Evolutionary conservation across 2,113 vertebrate species (phyloP).

Genomic region (Galemys pyrenaicus): DNA sequence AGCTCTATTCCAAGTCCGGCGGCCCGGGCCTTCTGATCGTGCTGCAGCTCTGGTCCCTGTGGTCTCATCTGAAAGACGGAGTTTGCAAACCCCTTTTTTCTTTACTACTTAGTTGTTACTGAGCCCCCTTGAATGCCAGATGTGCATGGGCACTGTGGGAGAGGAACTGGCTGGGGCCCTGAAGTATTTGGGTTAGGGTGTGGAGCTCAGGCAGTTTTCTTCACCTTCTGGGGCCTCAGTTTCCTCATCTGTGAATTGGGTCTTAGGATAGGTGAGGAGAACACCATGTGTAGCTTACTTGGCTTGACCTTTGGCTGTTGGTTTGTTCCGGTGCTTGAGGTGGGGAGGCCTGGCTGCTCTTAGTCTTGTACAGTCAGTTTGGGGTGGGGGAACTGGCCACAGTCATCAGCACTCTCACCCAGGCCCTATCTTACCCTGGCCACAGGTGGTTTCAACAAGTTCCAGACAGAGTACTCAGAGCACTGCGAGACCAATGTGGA

Average conservation of each 20-base stretch:
- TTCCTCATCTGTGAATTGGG: conserved; percentile 18
- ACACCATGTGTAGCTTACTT: rapidly evolving
- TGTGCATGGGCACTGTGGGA: not conserved
- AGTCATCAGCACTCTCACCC: not conserved
- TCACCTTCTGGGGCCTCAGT: not conserved
- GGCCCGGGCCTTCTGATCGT: not conserved
- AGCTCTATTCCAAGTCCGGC: not conserved
- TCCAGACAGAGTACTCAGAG: conserved; percentile 96
- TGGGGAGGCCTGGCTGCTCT: not conserved
- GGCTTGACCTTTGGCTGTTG: not conserved
- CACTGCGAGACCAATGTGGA: conserved; percentile 97
- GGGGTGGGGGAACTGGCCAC: not conserved
- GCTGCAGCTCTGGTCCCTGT: not conserved
- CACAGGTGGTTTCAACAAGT: conserved; percentile 98
- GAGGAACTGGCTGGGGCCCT: not conserved
- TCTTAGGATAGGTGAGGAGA: not conserved
- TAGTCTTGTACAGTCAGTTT: not conserved
- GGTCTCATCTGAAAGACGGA: not conserved
- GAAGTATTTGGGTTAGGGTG: not conserved
- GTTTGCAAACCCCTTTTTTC: not conserved
- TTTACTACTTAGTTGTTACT: not conserved
- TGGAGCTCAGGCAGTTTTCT: not conserved
- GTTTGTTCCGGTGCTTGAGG: not conserved
- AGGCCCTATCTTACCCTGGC: conserved; percentile 8
- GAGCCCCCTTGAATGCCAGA: not conserved